Evolutionary conservation across 2,888 invertebrate species (phyloP), one percentile per base, ranked within the genome.

Genomic region (Drosophila recens): DNA sequence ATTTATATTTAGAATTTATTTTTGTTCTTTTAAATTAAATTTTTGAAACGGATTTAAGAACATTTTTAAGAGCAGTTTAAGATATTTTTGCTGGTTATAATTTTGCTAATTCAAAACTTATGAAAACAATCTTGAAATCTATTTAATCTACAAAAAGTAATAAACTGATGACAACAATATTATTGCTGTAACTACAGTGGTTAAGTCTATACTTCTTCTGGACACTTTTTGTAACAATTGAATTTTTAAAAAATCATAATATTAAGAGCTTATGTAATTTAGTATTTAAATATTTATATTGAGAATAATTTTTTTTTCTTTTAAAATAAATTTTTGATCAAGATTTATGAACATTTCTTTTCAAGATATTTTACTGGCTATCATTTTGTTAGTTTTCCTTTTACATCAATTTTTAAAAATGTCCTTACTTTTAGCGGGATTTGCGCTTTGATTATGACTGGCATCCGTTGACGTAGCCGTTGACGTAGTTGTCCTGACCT

Each of bases 381-480:
- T 8, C 6, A 30, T 8, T 30, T 30, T 13, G 9, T 36, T 36
- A 4, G 0, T 5, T 27, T 27, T 27, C 11, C 15, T 30, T 17
- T 23, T 3, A 5, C 0, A 13, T 13, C 1, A 6, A n/a, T 13
- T 52, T 52, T 40, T n/a, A 13, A 40, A 27, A 11, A 17, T 30
- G 15, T 30, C 15, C 66, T 46, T 63, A 79, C 76, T 49, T 43
- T 65, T 40, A 17, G 53, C 30, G 11, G 64, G n/a, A 3, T 56
- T 68, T 45, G 73, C 38, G 48, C 46, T 63, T 38, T 48, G 62
- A 30, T 46, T 56, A 33, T 56, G 66, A 45, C 48, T 53, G 48
- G 33, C 54, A 20, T 54, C 46, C 1, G 52, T 38, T 9, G 70
- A n/a, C 5, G 45, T 20, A 20, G 20, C 1, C 23, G 23, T 27